Evolutionary conservation across 30 jellyfish, hydroid and myxozoan species (phyloP), one percentile per base, ranked within the genome.

Genomic region (Hydractinia echinata): DNA sequence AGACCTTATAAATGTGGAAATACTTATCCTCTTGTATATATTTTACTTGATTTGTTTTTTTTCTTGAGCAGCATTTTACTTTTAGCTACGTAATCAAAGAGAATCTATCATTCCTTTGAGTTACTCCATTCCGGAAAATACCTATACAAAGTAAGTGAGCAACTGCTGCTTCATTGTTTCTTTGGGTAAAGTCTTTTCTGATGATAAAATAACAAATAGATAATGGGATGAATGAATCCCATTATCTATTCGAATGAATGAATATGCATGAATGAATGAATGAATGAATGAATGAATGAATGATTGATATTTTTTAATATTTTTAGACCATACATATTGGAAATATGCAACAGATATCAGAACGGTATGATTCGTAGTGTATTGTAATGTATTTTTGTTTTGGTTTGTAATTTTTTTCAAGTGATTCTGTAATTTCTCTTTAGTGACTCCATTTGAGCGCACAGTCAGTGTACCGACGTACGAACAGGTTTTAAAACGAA

Each of bases 381-480:
- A 15, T 7, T n/a, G 21, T 8, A 30, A 48, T 0, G 54, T n/a
- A n/a, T 30, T 48, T 7, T 10, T 72, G 8, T 60, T 60, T 72
- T 30, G 21, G 6, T 14, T n/a, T n/a, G 54, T 18, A 68, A 68
- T 11, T 68, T 16, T n/a, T 0, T 13, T 11, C 16, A 58, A 16
- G 16, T 58, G 69, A 13, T 58, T 58, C 15, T 58, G 19, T 11
- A 11, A 58, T 50, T 76, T 53, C 51, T 54, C 66, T 76, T 52
- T 55, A 91, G 97, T 91, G 52, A 85, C 78, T 50, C 97, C 97
- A 61, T 66, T 83, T 51, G 90, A 94, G 44, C 77, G 97, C 79
- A 91, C 97, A 8, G 95, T 86, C 77, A 91, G 96, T 66, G 81
- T 91, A 60, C 90, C 94, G 8, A 81, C 97, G 19, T 91, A 91